Conservation (phyloP, 2,888 invertebrate genomes). For the Acrocera orbiculus region DNA sequence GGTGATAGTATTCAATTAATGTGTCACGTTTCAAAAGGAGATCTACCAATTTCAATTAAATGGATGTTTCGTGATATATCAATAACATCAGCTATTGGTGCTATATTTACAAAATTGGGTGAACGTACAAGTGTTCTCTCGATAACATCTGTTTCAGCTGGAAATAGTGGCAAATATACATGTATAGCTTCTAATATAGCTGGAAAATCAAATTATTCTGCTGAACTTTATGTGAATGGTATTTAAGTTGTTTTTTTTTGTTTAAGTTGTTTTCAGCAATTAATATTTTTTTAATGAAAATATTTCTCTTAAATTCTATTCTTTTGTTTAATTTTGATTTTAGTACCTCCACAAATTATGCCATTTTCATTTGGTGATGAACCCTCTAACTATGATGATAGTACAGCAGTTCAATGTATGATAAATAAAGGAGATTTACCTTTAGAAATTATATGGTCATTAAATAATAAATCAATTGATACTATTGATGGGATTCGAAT, state of each 20-base stretch:
- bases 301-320: slow-evolving; percentile 20
- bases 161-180: slow-evolving; percentile 46
- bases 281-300: slow-evolving; percentile 18
- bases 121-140: slow-evolving; percentile 32
- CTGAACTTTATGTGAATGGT: slow-evolving; percentile 43
- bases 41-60: slow-evolving; percentile 34
- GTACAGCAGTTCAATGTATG: slow-evolving; percentile 42
- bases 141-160: slow-evolving; percentile 44
- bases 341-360: slow-evolving; percentile 47
- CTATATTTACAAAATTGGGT: slow-evolving; percentile 36
- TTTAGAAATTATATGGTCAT: slow-evolving; percentile 45
- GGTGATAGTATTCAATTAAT: slow-evolving; percentile 39
- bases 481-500: slow-evolving; percentile 26
- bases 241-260: slow-evolving; percentile 14
- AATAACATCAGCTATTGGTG: slow-evolving; percentile 39
- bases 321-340: no score
- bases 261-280: slow-evolving; percentile 27
- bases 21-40: slow-evolving; percentile 38
- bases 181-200: slow-evolving; percentile 41
- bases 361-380: slow-evolving; percentile 57
- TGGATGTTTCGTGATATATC: slow-evolving; percentile 35
- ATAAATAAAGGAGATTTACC: slow-evolving; percentile 47
- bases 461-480: slow-evolving; percentile 30
- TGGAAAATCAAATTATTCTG: slow-evolving; percentile 38
- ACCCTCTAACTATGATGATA: slow-evolving; percentile 54